Evolutionary conservation across 2,797 vertebrate species (phyloP).

Genomic region (Acrossocheilus fasciatus): DNA sequence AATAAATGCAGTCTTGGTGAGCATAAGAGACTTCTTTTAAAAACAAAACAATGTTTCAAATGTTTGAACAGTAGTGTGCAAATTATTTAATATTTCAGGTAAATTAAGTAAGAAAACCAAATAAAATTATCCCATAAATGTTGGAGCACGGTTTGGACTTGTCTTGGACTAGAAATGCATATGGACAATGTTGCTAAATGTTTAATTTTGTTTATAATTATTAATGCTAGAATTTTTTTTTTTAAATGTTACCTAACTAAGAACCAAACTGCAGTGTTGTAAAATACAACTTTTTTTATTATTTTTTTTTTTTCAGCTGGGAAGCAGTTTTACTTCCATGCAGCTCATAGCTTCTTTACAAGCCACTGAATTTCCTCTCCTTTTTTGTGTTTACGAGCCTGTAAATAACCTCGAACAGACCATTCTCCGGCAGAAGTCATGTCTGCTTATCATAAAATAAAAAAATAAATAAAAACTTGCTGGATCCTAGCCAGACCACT

Average conservation of each 20-base stretch:
- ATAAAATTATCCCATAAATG: not conserved
- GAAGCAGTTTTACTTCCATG: slow-evolving; percentile 16
- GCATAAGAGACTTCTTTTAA: not conserved
- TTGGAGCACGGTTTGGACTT: not conserved
- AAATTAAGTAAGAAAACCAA: not conserved
- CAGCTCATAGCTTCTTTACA: slow-evolving; percentile 25
- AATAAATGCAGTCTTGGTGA: not conserved
- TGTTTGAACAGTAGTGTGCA: not conserved
- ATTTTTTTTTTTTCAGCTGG: fast-evolving
- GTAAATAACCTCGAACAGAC: slow-evolving; percentile 24
- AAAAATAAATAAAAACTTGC: not conserved
- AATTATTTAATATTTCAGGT: not conserved
- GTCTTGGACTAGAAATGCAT: too few relatives aligned
- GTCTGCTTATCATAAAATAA: slow-evolving; percentile 9
- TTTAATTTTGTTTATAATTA: not conserved
- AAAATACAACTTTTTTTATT: not conserved
- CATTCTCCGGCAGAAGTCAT: slow-evolving; percentile 16
- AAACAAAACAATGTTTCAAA: not conserved
- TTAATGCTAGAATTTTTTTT: not conserved
- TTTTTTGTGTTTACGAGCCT: slow-evolving; percentile 19
- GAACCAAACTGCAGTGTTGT: not conserved
- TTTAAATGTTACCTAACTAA: not conserved
- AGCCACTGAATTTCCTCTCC: slow-evolving; percentile 17
- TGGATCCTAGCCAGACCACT: slow-evolving; percentile 5
- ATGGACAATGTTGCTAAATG: not conserved